Conservation (phyloP, 2,113 vertebrate genomes). For the Paracanthobrama guichenoti region DNA sequence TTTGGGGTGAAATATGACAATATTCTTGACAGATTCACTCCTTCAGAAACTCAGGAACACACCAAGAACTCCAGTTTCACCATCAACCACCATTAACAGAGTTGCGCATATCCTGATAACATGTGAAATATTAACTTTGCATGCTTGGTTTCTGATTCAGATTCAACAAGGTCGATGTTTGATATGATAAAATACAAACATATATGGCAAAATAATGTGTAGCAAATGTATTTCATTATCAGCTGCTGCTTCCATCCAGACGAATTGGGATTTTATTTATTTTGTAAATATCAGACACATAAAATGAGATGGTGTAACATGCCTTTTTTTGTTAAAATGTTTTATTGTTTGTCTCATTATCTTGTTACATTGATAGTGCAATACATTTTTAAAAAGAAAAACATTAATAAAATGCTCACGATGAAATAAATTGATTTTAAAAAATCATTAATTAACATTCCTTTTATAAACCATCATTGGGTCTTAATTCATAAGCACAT, state of each 20-base stretch:
- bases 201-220: conserved; percentile 51
- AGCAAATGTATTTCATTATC: conserved; percentile 59
- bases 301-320: conserved; percentile 38
- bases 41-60: neutral
- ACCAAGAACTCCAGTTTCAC: neutral
- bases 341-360: conserved; percentile 22
- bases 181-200: conserved; percentile 50
- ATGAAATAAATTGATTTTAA: conserved; percentile 51
- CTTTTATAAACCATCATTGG: neutral
- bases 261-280: conserved; percentile 64
- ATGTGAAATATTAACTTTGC: neutral
- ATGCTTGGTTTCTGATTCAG: conserved; percentile 3
- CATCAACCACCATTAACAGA: neutral
- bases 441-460: neutral
- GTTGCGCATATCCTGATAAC: neutral
- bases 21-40: neutral
- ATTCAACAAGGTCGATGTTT: neutral
- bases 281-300: conserved; percentile 63
- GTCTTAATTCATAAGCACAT: neutral
- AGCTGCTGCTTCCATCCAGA: neutral
- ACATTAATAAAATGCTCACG: conserved; percentile 22
- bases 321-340: conserved; percentile 10
- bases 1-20: neutral
- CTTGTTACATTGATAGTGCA: conserved; percentile 53
- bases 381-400: conserved; percentile 31